Evolutionary conservation across 2,113 vertebrate species (phyloP), one percentile per base, ranked within the genome.

Genomic region (Benitochromis conjunctus): DNA sequence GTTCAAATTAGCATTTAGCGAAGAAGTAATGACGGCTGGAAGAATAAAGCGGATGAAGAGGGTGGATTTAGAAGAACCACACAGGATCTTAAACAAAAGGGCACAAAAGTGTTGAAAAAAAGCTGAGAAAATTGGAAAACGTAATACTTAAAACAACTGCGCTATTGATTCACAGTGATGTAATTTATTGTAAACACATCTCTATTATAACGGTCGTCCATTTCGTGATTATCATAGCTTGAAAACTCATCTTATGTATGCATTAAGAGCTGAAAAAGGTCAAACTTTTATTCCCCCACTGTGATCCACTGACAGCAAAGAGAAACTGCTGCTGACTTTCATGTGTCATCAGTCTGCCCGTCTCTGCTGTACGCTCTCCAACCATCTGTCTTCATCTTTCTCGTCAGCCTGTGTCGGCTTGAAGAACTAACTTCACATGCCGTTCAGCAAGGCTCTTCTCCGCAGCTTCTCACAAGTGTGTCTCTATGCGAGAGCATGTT

Each of bases 1-100:
- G 80, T 77, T 74, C 2, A 64, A 87, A 92, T 88, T 91, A 91
- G 87, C 74, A 86, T 91, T 64, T 85, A 93, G 26, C 34, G 9
- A 10, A 85, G 62, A 86, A 79, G 46, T 21, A 85, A 80, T 62
- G 81, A 79, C 55, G 80, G 87, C 80, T 66, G 86, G 46, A 86
- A 48, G 55, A 87, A 79, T 83, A 29, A 69, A 79, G 18, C 83
- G 85, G 88, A 91, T 85, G 80, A 79, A 83, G 56, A 53, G 81
- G 60, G 48, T 64, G 55, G 74, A 80, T 85, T 89, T 38, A 60
- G 38, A 88, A 51, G 38, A 85, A 57, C 5, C 19, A 48, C 43
- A 43, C 54, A 54, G 41, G 26, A 88, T 84, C 36, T 54, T 64
- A 3, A n/a, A 18, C n/a, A 56, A 71, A 58, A 36, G 12, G 6